Conservation (phyloP, 2,113 vertebrate genomes). For the Asarcornis scutulata region DNA sequence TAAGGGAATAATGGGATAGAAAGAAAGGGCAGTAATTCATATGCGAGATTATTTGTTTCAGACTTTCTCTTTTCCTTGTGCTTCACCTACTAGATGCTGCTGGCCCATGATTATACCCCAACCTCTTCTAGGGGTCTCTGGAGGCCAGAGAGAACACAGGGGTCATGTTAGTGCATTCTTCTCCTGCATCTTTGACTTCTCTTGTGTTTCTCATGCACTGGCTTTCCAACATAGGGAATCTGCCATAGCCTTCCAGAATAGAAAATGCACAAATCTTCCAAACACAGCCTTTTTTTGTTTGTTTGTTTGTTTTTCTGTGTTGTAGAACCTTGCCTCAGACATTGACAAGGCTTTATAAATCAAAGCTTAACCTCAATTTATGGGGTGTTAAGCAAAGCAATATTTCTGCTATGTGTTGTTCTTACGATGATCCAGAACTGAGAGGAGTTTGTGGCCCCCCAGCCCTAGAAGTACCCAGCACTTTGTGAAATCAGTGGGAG, state of each 20-base stretch:
- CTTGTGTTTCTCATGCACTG: neutral
- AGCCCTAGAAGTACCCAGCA: neutral
- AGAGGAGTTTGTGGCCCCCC: neutral
- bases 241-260: neutral
- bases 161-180: rapidly evolving
- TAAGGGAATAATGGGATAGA: neutral
- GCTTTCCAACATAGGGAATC: neutral
- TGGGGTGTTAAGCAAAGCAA: neutral
- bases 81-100: neutral
- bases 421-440: neutral
- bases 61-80: neutral
- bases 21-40: neutral
- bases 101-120: rapidly evolving
- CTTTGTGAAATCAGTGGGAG: neutral
- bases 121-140: rapidly evolving
- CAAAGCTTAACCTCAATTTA: neutral
- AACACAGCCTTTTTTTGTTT: rapidly evolving
- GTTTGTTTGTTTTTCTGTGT: rapidly evolving
- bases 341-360: neutral
- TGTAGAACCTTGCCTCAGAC: neutral
- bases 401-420: neutral
- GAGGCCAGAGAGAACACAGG: neutral
- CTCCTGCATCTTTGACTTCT: neutral
- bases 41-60: neutral
- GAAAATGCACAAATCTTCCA: neutral